Evolutionary conservation across 2,888 invertebrate species (phyloP), one percentile per base, ranked within the genome.

Genomic region (Zhuqinia jingwanae): DNA sequence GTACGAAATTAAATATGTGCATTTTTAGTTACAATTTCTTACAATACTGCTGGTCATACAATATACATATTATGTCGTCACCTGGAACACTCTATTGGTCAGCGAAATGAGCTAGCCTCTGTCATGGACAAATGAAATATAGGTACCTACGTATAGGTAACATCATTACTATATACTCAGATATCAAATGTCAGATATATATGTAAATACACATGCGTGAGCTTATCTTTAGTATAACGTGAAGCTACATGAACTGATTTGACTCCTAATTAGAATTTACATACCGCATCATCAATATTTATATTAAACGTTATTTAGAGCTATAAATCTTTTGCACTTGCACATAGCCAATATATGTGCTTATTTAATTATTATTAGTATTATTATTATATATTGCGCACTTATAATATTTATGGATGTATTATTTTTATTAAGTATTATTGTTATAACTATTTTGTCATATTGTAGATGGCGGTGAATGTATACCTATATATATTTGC

Each of bases 1-100:
- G n/a, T n/a, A n/a, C n/a, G n/a, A n/a, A n/a, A n/a, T n/a, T n/a
- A n/a, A n/a, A n/a, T n/a, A n/a, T n/a, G n/a, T n/a, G n/a, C n/a
- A n/a, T n/a, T n/a, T n/a, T n/a, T n/a, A n/a, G n/a, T n/a, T n/a
- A n/a, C n/a, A n/a, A 53, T 53, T 53, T 53, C 53, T 17, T 53
- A n/a, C n/a, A 60, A 25, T 11, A 60, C 56, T n/a, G n/a, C 63
- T 63, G 63, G 63, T 63, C 63, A 13, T n/a, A n/a, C n/a, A n/a
- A n/a, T n/a, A n/a, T n/a, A n/a, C 30, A n/a, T 25, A 25, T 25
- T 25, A 25, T 58, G 0, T 58, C 25, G 11, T 53, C 53, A 6
- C 25, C 25, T 63, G 63, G 30, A 63, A 70, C 42, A 70, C 70
- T n/a, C n/a, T 70, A 70, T 70, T 70, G 70, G 70, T 70, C 70